Conservation (phyloP, 92 coral and sea anemone species). For the Epizoanthus illoricatus region DNA sequence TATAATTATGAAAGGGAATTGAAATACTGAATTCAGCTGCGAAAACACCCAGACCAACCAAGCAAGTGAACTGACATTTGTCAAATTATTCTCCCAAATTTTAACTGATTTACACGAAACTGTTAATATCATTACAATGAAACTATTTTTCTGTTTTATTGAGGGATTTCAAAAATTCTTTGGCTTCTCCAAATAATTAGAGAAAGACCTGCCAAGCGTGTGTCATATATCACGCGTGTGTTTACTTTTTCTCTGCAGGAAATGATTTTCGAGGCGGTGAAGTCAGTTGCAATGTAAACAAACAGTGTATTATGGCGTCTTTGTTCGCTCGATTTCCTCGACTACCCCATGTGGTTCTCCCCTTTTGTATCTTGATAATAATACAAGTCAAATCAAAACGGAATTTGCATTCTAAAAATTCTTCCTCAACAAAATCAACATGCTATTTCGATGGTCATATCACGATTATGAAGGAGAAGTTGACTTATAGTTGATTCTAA, state of each 20-base stretch:
- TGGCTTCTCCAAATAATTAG: constrained; percentile 4
- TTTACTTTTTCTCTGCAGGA: constrained; percentile 32
- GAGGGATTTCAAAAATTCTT: background rate
- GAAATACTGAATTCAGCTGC: constrained; percentile 14
- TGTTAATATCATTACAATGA: background rate
- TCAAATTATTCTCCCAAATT: too few species aligned
- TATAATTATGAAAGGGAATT: constrained; percentile 9
- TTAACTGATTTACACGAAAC: background rate
- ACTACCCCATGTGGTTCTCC: constrained; percentile 28
- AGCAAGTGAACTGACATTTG: background rate
- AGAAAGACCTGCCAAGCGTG: constrained; percentile 6
- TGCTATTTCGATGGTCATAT: background rate
- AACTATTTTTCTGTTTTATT: background rate
- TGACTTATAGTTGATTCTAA: background rate
- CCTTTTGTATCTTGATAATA: constrained; percentile 39
- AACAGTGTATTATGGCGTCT: constrained; percentile 8
- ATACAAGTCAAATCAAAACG: constrained; percentile 33
- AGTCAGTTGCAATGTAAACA: constrained; percentile 27
- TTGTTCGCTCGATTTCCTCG: constrained; percentile 34
- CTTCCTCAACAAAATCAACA: background rate
- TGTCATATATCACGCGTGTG: constrained; percentile 11
- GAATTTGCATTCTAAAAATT: constrained; percentile 4
- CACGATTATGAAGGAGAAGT: background rate
- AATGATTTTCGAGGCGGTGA: constrained; percentile 37
- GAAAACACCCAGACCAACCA: background rate